phyloP scores from a whole-genome alignment of 1,140 invertebrate genomes.

The Platyscapa corneri region DNA sequence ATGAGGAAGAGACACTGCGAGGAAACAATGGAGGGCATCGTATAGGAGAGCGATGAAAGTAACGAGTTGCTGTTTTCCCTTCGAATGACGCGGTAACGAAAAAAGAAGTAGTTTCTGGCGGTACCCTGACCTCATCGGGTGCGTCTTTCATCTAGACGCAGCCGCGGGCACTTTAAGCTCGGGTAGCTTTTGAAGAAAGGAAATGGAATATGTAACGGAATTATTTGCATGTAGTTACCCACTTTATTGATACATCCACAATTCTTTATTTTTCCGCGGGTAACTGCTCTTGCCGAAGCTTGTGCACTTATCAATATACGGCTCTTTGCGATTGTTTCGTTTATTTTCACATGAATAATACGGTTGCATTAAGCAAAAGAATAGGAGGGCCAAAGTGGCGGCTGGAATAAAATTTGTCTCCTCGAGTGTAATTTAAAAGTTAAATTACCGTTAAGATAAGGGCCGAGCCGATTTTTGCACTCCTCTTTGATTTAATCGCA shows the following conservation, averaged over 20 bases:
- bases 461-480: conserved; percentile 10
- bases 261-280: neutral
- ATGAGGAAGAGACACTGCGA: conserved; percentile 19
- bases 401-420: neutral
- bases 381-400: neutral
- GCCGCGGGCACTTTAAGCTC: neutral
- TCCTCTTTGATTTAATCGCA: neutral
- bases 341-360: neutral
- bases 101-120: neutral
- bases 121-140: too few relatives aligned
- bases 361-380: neutral
- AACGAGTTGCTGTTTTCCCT: conserved; percentile 14
- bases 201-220: neutral
- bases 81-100: neutral
- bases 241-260: neutral
- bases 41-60: neutral
- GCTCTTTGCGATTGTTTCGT: neutral
- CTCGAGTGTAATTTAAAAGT: conserved; percentile 34
- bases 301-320: neutral
- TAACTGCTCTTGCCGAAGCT: neutral
- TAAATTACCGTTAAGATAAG: conserved; percentile 34
- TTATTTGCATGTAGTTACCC: neutral
- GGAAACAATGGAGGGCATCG: conserved; percentile 9
- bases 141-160: neutral
- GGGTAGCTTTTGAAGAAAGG: neutral